Evolutionary conservation across 2,888 invertebrate genomes (phyloP).

Genomic region (Xestia xanthographa): DNA sequence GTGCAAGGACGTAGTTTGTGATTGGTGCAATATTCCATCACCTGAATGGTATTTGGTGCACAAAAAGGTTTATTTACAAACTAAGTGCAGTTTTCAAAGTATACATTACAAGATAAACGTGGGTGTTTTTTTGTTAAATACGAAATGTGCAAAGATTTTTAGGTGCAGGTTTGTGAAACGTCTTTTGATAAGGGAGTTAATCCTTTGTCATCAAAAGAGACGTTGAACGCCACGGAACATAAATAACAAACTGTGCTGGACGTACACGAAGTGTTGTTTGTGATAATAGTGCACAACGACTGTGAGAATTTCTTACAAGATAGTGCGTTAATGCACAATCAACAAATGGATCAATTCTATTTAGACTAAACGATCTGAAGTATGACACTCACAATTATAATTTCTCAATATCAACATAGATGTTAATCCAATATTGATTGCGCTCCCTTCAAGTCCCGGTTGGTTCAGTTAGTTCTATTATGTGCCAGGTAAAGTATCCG

Average conservation of each 20-base stretch:
- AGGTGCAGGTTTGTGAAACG: slow-evolving; percentile 51
- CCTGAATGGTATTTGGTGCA: slow-evolving; percentile 66
- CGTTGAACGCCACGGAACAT: slow-evolving; percentile 47
- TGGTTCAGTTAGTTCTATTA: slow-evolving; percentile 47
- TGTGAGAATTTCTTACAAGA: slow-evolving; percentile 12
- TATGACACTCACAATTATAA: slow-evolving; percentile 6
- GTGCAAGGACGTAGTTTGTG: slow-evolving; percentile 73
- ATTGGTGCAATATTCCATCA: slow-evolving; percentile 70
- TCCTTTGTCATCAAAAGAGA: slow-evolving; percentile 50
- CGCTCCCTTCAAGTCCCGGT: slow-evolving; percentile 47
- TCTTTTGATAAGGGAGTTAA: slow-evolving; percentile 42
- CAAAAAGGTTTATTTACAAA: slow-evolving; percentile 54
- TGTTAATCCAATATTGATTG: slow-evolving; percentile 66
- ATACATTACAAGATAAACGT: slow-evolving; percentile 37
- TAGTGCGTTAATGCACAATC: slow-evolving; percentile 54
- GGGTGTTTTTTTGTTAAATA: slow-evolving; percentile 29
- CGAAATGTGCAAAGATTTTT: slow-evolving; percentile 53
- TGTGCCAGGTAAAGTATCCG: slow-evolving; percentile 67
- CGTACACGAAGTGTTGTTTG: slow-evolving; percentile 37
- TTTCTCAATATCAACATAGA: slow-evolving; percentile 8
- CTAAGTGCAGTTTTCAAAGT: slow-evolving; percentile 61
- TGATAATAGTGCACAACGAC: slow-evolving; percentile 34
- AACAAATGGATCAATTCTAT: slow-evolving; percentile 39
- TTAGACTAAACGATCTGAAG: background rate
- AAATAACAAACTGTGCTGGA: slow-evolving; percentile 47